These are phyloP conservation scores for Marcusenius ussheri DNA, from an alignment of 2,113 vertebrate species.

Conservation along the genomic window DNA sequence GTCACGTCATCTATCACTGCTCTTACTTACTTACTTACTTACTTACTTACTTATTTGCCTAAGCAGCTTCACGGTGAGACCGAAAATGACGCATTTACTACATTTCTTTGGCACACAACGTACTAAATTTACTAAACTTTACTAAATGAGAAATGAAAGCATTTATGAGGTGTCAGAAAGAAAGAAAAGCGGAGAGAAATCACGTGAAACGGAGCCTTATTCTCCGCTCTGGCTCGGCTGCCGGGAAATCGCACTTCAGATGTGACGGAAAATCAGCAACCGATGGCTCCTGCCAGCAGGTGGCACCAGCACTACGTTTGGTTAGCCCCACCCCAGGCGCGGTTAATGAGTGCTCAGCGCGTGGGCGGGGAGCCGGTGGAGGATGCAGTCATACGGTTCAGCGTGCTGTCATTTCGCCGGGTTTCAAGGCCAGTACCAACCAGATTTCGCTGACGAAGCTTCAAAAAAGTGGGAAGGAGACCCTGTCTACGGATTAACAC, in stretches of 20 bases:
- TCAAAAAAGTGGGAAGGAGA: not conserved
- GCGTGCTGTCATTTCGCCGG: not conserved
- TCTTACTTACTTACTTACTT: not conserved
- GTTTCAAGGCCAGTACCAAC: not conserved
- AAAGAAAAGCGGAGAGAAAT: not conserved
- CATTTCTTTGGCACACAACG: not conserved
- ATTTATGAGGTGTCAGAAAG: not conserved
- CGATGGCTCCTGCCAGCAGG: slow-evolving; percentile 74
- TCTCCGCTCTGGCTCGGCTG: slow-evolving; percentile 23
- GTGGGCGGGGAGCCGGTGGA: not conserved
- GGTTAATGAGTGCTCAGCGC: slow-evolving; percentile 41
- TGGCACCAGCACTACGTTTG: slow-evolving; percentile 70
- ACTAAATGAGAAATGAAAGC: not conserved
- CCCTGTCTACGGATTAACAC: not conserved
- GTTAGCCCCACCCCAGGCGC: slow-evolving; percentile 63
- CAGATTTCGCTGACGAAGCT: not conserved
- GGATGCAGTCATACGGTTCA: not conserved
- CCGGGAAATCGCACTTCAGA: slow-evolving; percentile 46
- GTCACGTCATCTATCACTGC: not conserved
- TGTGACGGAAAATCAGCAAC: slow-evolving; percentile 52
- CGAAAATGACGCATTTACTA: not conserved
- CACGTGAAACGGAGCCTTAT: not conserved
- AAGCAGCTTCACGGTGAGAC: not conserved
- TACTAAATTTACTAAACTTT: not conserved
- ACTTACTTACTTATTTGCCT: not conserved